These are phyloP conservation scores for Synergus gifuensis DNA, from an alignment of 2,888 invertebrate species.

Conservation along the genomic window DNA sequence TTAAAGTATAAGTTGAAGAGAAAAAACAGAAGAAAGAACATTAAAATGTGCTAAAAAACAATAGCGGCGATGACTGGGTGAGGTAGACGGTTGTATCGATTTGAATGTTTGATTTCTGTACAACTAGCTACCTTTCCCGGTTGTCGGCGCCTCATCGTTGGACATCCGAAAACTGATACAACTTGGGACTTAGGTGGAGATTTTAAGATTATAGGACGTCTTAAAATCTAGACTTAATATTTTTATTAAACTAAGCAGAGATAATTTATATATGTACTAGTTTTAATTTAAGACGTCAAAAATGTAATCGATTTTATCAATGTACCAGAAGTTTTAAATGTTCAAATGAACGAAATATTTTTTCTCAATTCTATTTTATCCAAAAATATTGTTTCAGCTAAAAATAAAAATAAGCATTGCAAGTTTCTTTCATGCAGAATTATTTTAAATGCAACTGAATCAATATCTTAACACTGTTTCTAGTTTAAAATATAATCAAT, in stretches of 20 bases:
- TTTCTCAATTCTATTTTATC: too few species aligned
- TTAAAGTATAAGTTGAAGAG: constrained; percentile 47
- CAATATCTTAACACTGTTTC: too few species aligned
- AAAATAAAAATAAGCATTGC: too few species aligned
- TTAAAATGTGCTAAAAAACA: constrained; percentile 37
- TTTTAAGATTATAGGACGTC: neutral
- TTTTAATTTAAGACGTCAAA: neutral
- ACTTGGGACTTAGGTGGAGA: neutral
- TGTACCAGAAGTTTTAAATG: too few species aligned
- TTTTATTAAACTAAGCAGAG: too few species aligned
- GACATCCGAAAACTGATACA: constrained; percentile 44
- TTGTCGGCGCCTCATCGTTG: constrained; percentile 77
- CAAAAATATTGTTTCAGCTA: too few species aligned
- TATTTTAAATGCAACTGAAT: too few species aligned
- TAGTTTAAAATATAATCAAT: too few species aligned
- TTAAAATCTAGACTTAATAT: neutral
- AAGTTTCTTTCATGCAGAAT: too few species aligned
- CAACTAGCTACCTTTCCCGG: constrained; percentile 98
- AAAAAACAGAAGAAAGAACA: constrained; percentile 59
- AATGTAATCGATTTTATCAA: constrained; percentile 5
- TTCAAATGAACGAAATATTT: too few species aligned
- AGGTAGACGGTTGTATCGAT: constrained; percentile 99
- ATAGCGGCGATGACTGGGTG: constrained; percentile 84
- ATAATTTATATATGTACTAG: too few species aligned
- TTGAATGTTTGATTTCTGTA: constrained; percentile 91